Evolutionary conservation across 1,140 invertebrate genomes (phyloP), one percentile per base, ranked within the genome.

Genomic region (Trissolcus basalis): DNA sequence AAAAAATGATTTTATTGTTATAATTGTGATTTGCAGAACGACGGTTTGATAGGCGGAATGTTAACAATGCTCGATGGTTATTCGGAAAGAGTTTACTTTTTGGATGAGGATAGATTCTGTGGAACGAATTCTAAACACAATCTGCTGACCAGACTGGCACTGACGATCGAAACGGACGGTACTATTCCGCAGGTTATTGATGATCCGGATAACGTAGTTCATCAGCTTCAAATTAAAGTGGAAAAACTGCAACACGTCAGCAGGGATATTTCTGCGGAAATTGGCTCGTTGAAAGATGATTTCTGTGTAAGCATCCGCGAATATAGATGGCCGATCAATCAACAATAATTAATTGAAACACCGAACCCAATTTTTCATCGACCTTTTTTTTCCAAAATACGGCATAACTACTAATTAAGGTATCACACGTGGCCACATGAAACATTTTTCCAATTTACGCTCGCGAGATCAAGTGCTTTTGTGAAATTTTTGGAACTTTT

Each of bases 121-220:
- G 55, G 69, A 8, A 65, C 50, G 7, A 79, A 50, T n/a, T 84
- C 83, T 5, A 60, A 77, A 33, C 83, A 84, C 50, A 82, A 86
- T 69, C 78, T 78, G 41, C 72, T 83, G 35, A 82, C 83, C 51
- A 82, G 83, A 75, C 76, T 87, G 51, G 82, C 82, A 4, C 63
- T 86, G 48, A 27, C 82, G 0, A 82, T 85, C 11, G 82, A 86
- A 59, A 77, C 80, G 7, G 80, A 86, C 45, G 79, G 63, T n/a
- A 68, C 35, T 27, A 53, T 68, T 50, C 60, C 76, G 8, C 15
- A 43, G 0, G 51, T 75, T 16, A 50, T 61, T 43, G 77, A 78
- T 50, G 72, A 82, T 69, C 33, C 80, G 16, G 76, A 80, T 19
- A 75, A 80, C 51, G 43, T 80, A 54, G 56, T 85, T 27, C 49